A percentile compares a stretch with the other conserved stretches of the same genome.
Evolutionary conservation across 2,888 invertebrate genomes (phyloP).

Genomic region (Agrochola lychnidis): DNA sequence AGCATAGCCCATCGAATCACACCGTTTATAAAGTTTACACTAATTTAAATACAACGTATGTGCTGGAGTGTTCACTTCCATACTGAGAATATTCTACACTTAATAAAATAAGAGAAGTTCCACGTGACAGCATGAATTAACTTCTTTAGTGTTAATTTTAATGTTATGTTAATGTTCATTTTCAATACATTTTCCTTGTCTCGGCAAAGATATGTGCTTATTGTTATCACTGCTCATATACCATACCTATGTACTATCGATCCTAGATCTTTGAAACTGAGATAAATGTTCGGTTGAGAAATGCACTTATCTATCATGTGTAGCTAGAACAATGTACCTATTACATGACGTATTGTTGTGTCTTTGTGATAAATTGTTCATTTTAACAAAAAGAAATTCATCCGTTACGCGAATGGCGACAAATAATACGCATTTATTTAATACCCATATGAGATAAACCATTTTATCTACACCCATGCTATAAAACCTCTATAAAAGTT

Average conservation of each 20-base stretch:
- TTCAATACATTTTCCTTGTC: constrained; percentile 76
- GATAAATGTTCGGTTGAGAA: constrained; percentile 43
- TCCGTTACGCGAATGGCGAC: background rate
- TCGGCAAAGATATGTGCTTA: constrained; percentile 25
- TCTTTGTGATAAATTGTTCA: constrained; percentile 24
- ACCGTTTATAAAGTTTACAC: background rate
- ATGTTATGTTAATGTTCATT: constrained; percentile 78
- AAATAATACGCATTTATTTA: background rate
- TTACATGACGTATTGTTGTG: constrained; percentile 20
- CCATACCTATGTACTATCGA: constrained; percentile 24
- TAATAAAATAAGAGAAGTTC: constrained; percentile 59
- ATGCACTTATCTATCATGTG: constrained; percentile 36
- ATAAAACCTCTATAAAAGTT: too few relatives aligned
- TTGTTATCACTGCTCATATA: constrained; percentile 41
- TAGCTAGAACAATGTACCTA: constrained; percentile 41
- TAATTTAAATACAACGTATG: constrained; percentile 14
- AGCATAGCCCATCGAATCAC: constrained; percentile 7
- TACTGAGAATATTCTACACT: constrained; percentile 46
- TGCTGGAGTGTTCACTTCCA: constrained; percentile 15
- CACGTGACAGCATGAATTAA: constrained; percentile 75
- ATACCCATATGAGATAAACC: background rate
- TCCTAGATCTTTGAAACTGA: constrained; percentile 28
- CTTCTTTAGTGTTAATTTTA: constrained; percentile 74
- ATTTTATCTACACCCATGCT: too few relatives aligned
- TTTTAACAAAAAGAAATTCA: background rate